Evolutionary conservation across 2,113 vertebrate genomes (phyloP).

Genomic region (Chlorodrepanis virens): DNA sequence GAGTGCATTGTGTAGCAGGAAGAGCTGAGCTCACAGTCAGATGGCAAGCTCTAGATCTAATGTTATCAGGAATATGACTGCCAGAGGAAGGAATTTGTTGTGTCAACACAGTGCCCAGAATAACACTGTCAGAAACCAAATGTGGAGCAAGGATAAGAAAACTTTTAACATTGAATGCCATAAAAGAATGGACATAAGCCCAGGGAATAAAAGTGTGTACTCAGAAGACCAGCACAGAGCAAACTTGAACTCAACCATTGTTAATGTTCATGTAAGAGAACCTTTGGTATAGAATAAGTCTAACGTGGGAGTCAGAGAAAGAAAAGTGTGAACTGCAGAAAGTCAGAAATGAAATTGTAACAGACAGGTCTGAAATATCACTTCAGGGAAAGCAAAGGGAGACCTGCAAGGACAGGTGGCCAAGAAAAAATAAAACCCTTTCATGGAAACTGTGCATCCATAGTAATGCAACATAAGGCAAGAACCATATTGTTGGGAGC

Average conservation of each 20-base stretch:
- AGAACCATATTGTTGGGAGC: conserved; percentile 11
- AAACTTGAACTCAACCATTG: neutral
- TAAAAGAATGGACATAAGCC: neutral
- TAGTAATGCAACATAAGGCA: conserved; percentile 44
- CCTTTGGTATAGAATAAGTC: neutral
- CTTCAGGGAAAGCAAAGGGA: neutral
- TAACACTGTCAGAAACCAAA: neutral
- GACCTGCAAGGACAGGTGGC: conserved; percentile 25
- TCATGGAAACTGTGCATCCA: neutral
- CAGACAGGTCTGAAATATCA: neutral
- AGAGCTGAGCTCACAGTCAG: neutral
- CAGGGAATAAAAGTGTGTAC: neutral
- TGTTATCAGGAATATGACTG: neutral
- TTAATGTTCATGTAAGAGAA: neutral
- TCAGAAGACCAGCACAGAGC: neutral
- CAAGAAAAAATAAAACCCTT: neutral
- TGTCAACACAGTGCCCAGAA: neutral
- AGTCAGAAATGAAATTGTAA: neutral
- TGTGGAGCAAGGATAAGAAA: neutral
- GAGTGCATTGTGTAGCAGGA: neutral
- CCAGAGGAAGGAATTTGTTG: neutral
- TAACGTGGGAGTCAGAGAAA: neutral
- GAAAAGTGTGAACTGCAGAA: neutral
- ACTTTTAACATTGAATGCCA: neutral
- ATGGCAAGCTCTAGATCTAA: conserved; percentile 2